Conservation (phyloP, 2,113 vertebrate genomes). For the Panthera leo region DNA sequence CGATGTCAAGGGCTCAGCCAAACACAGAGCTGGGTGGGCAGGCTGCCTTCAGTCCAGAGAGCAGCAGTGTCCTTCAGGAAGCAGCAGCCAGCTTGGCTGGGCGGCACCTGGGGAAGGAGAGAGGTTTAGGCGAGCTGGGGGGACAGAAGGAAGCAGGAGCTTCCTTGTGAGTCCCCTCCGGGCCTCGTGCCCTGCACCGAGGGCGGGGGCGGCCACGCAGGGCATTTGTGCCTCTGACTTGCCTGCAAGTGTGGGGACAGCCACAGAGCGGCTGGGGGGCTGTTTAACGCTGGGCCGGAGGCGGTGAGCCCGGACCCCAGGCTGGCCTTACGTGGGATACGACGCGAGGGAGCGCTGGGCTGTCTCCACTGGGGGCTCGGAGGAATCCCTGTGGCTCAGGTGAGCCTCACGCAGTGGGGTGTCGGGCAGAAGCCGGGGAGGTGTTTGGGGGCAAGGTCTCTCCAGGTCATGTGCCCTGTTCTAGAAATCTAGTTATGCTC, state of each 20-base stretch:
- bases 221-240: rapidly evolving
- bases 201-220: rapidly evolving
- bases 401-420: rapidly evolving
- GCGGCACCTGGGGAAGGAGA: neutral
- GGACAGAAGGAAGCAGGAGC: no score
- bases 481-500: neutral
- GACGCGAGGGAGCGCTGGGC: rapidly evolving
- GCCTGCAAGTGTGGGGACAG: rapidly evolving
- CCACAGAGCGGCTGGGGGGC: neutral
- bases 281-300: rapidly evolving
- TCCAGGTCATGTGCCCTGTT: rapidly evolving
- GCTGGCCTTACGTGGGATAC: rapidly evolving
- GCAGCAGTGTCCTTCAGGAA: neutral
- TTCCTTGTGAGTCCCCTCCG: neutral
- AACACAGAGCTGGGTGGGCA: neutral
- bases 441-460: neutral
- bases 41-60: rapidly evolving
- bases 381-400: rapidly evolving
- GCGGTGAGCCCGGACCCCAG: rapidly evolving
- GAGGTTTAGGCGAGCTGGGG: neutral
- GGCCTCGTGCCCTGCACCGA: rapidly evolving
- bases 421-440: neutral
- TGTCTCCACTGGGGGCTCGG: rapidly evolving
- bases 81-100: no score
- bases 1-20: neutral